Base-by-base conservation (phyloP, 2,888 invertebrate species). In the Archaeoteleia sp. region DNA sequence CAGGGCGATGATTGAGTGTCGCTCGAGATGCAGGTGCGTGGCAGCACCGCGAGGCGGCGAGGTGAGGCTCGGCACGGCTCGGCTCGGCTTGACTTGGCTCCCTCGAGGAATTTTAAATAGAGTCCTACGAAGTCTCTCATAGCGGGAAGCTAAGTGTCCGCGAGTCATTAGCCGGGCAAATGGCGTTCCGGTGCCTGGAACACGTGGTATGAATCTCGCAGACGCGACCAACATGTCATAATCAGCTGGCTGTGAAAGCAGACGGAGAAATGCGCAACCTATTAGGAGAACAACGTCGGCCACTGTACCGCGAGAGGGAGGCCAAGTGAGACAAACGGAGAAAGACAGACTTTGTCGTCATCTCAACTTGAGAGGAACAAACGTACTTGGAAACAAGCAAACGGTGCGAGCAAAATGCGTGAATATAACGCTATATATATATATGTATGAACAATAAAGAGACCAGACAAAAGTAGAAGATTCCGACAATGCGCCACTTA, bases 191-290 rank as follows among this genome's bases (percentile, higher is more conserved):
- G 78, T 82, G 77, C 73, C 78, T 76, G 77, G 76, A 81, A 74
- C 78, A 76, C 79, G 74, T 78, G 77, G 78, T 77, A 80, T 80
- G 78, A 75, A 74, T 69, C 62, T 71, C 60, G 74, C 80, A 79
- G 77, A 78, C 80, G 77, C 77, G 76, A 74, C 75, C 78, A 77
- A 82, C 82, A 78, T 82, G 82, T 83, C 82, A 84, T 83, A 84
- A 84, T 84, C 83, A 83, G 83, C 83, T 83, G 82, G 78, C 82
- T 81, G 82, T 80, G 82, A 81, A 82, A 80, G 82, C 80, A 72
- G 77, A 79, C 79, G 72, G 74, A 78, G 81, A 79, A 81, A 82
- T 78, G 81, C 79, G 76, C 73, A 78, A 80, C 74, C 84, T 79
- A 84, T 83, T 83, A 84, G 78, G 72, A 75, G 79, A 81, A 84